Conservation (phyloP, 2,888 invertebrate genomes). For the Globia sparganii region DNA sequence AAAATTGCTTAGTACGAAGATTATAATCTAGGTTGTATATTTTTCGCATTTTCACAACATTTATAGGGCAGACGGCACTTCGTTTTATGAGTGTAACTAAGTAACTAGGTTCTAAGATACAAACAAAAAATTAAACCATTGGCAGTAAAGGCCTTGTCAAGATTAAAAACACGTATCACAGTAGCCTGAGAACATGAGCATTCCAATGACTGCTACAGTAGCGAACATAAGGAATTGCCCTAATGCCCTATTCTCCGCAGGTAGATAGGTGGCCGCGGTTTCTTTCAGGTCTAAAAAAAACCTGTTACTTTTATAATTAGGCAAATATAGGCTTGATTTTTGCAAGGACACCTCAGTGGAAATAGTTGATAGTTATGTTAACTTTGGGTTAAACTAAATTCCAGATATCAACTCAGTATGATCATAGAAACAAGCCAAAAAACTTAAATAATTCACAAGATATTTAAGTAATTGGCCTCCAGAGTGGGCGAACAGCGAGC, state of each 20-base stretch:
- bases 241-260: background rate
- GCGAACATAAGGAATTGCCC: background rate
- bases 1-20: slow-evolving; percentile 41
- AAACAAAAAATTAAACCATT: background rate
- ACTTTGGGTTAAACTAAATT: background rate
- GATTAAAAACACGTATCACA: background rate
- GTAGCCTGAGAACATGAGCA: background rate
- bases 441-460: slow-evolving; percentile 56
- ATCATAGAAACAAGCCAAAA: slow-evolving; percentile 32
- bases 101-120: slow-evolving; percentile 1
- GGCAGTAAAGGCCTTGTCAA: background rate
- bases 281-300: background rate
- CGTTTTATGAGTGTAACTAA: slow-evolving; percentile 14
- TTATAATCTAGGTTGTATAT: slow-evolving; percentile 39
- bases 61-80: slow-evolving; percentile 24
- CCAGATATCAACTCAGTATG: background rate
- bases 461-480: slow-evolving; percentile 57
- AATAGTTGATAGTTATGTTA: background rate
- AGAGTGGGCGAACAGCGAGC: slow-evolving; percentile 32
- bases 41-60: slow-evolving; percentile 30
- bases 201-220: background rate
- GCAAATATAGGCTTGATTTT: background rate
- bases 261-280: background rate
- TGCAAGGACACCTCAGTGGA: background rate
- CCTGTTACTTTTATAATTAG: background rate